Base-by-base conservation (phyloP, 1,140 invertebrate species). In the Agraylea sexmaculata region DNA sequence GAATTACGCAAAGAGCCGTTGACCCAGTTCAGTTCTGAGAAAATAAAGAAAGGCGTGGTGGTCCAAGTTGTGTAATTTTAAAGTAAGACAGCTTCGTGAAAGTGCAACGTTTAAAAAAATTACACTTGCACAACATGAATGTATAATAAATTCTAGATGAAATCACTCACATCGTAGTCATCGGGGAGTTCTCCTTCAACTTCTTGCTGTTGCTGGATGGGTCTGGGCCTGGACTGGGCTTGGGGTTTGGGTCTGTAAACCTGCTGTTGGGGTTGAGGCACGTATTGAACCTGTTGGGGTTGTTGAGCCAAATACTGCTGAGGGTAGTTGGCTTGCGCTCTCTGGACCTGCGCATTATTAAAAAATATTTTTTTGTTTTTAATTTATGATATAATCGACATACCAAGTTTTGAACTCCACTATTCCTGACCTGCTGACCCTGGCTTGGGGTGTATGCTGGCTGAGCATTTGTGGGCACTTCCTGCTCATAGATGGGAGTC, bases 131-230 rank as follows among this genome's bases (percentile, higher is more conserved):
- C n/a, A n/a, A n/a, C n/a, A n/a, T n/a, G n/a, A n/a, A n/a, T n/a
- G n/a, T n/a, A n/a, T n/a, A n/a, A n/a, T n/a, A n/a, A n/a, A n/a
- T n/a, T n/a, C n/a, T n/a, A n/a, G n/a, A n/a, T n/a, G n/a, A n/a
- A 39, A 28, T 27, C 19, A 58, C 62, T 62, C 47, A 67, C 64
- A 42, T 66, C 64, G 53, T 58, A 64, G 38, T 67, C 64, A 46
- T 65, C 63, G 17, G 57, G 60, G 15, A 55, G 51, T 21, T 55
- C 53, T 13, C 59, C 53, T 10, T 58, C 53, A 33, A 58, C 49
- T 3, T 51, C 53, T 18, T 56, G 54, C 40, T 57, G 57, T 3
- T 42, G 51, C 30, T 50, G 49, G 20, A 45, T 47, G 25, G 50
- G 49, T 19, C 57, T 56, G 4, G 45, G 48, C 5, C 41, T 22